These are phyloP conservation scores for Empidonax alnorum DNA, from an alignment of 2,113 vertebrate genomes.

Conservation along the genomic window DNA sequence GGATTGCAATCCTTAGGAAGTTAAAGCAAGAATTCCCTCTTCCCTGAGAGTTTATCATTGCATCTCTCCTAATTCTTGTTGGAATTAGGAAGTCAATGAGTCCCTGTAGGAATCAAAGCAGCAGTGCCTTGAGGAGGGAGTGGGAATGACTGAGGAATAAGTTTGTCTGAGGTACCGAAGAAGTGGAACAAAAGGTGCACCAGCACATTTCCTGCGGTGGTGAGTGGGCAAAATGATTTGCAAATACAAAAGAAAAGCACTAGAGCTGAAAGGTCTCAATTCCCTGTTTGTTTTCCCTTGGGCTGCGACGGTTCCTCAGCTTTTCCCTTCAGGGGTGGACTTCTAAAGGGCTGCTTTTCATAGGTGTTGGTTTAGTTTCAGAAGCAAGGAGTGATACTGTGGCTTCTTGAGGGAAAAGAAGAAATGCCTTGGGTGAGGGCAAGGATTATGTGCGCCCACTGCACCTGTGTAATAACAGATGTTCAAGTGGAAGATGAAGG, in stretches of 20 bases:
- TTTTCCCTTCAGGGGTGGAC: not conserved
- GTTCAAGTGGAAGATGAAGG: not conserved
- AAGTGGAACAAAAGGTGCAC: not conserved
- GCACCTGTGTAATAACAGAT: no score
- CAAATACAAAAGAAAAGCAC: not conserved
- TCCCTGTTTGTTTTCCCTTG: not conserved
- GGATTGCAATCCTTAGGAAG: not conserved
- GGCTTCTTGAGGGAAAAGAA: not conserved
- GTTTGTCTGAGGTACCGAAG: not conserved
- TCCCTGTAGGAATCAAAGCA: not conserved
- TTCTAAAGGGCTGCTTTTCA: not conserved
- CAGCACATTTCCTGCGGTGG: fast-evolving
- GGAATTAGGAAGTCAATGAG: not conserved
- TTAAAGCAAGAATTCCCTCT: not conserved
- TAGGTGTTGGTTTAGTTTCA: not conserved
- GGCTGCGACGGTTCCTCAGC: fast-evolving
- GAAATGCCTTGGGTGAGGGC: not conserved
- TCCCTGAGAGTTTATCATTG: not conserved
- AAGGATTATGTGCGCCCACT: not conserved
- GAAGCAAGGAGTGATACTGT: not conserved
- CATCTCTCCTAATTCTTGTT: not conserved
- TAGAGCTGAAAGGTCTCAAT: not conserved
- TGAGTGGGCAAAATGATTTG: not conserved
- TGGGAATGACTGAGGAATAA: not conserved
- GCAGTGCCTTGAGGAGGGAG: not conserved